Percentiles rank a stretch among this genome's conserved stretches.
Conservation (phyloP, 92 coral and sea anemone species). For the Palythoa grandiflora region DNA sequence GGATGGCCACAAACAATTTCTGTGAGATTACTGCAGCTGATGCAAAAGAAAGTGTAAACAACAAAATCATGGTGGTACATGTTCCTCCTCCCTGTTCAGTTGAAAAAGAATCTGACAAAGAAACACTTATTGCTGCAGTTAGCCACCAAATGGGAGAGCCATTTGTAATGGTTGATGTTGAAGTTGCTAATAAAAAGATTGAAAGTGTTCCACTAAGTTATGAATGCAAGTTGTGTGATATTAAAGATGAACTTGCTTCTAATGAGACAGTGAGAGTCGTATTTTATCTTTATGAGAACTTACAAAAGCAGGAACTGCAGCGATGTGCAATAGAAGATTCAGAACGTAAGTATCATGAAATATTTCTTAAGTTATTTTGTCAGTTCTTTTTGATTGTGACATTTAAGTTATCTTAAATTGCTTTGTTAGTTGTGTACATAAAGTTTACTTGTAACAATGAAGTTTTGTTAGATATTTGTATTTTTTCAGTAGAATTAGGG, state of each 20-base stretch:
- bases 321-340: slow-evolving; percentile 62
- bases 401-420: background rate
- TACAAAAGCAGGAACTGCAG: slow-evolving; percentile 56
- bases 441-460: too few relatives aligned
- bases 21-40: slow-evolving; percentile 2
- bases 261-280: slow-evolving; percentile 74
- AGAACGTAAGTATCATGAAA: slow-evolving; percentile 46
- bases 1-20: slow-evolving; percentile 11
- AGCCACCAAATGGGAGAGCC: slow-evolving; percentile 28
- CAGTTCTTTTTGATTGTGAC: background rate
- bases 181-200: slow-evolving; percentile 61
- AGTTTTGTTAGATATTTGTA: too few relatives aligned
- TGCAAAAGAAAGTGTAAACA: background rate
- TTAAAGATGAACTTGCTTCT: slow-evolving; percentile 58
- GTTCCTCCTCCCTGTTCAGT: slow-evolving; percentile 17
- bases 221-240: slow-evolving; percentile 57
- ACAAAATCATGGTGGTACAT: slow-evolving; percentile 40
- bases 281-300: slow-evolving; percentile 67
- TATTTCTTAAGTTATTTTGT: background rate
- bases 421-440: too few relatives aligned
- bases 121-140: slow-evolving; percentile 28
- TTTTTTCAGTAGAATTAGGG: too few relatives aligned
- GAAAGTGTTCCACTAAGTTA: slow-evolving; percentile 59
- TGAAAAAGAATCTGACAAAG: slow-evolving; percentile 15
- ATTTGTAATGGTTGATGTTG: slow-evolving; percentile 61